Conservation (phyloP, 2,113 vertebrate genomes). For the Grantiella picta region DNA sequence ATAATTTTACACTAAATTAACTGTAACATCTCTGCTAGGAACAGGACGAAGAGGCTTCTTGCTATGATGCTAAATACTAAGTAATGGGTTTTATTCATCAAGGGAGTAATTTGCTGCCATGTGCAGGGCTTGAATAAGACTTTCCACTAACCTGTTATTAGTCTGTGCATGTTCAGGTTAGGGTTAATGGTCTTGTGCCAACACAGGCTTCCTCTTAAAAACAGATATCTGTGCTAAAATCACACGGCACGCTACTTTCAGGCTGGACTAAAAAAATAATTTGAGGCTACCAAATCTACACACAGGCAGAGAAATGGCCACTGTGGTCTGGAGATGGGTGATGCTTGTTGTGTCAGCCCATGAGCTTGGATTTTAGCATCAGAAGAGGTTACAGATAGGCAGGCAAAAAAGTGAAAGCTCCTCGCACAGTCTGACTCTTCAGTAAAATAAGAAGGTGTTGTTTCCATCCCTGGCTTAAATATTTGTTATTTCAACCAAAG, state of each 20-base stretch:
- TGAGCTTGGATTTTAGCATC: neutral
- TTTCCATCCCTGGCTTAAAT: neutral
- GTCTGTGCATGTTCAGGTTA: neutral
- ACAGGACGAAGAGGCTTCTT: constrained; percentile 48
- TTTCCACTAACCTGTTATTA: constrained; percentile 20
- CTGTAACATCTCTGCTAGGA: constrained; percentile 65
- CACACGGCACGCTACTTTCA: neutral
- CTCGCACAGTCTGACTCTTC: neutral
- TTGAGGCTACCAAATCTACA: neutral
- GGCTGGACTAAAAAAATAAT: neutral
- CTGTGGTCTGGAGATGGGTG: neutral
- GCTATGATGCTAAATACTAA: constrained; percentile 60
- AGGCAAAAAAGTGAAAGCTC: neutral
- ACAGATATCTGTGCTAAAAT: neutral
- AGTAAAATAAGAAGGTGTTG: neutral
- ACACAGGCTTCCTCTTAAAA: neutral
- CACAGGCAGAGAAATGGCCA: neutral
- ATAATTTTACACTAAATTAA: constrained; percentile 69
- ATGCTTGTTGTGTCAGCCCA: neutral
- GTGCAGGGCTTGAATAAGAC: neutral
- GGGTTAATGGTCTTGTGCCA: constrained; percentile 36
- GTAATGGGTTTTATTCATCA: constrained; percentile 57
- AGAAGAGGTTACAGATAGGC: neutral
- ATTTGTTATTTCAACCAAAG: neutral
- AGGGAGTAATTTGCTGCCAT: constrained; percentile 36